phyloP scores from a whole-genome alignment of 2,113 vertebrate genomes.

The Myotis brandtii region DNA sequence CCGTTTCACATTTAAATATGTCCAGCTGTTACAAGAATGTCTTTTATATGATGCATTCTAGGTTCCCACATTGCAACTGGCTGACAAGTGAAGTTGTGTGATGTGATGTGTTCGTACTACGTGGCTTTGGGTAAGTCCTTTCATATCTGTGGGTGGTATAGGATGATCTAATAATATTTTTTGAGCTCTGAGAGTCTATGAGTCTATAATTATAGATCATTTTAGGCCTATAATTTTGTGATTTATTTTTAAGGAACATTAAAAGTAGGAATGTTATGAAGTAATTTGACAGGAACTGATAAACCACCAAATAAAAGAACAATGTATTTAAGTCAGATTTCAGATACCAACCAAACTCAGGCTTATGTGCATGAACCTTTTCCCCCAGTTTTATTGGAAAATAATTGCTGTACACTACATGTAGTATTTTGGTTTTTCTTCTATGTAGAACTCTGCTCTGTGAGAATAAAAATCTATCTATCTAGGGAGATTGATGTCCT shows the following conservation, averaged over 20 bases:
- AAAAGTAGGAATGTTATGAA: background rate
- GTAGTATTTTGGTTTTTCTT: slow-evolving; percentile 2
- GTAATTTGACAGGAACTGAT: slow-evolving; percentile 34
- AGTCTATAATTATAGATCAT: background rate
- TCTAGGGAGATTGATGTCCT: background rate
- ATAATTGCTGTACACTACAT: background rate
- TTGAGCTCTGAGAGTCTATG: background rate
- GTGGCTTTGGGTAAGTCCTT: background rate
- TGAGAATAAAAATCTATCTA: slow-evolving; percentile 20
- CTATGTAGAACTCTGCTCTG: background rate
- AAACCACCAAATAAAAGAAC: background rate
- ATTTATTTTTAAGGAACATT: slow-evolving; percentile 39
- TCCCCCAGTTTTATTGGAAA: background rate
- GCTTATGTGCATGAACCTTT: background rate
- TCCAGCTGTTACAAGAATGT: background rate
- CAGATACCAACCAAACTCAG: background rate
- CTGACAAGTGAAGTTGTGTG: background rate
- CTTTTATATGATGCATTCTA: background rate
- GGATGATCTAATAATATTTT: background rate
- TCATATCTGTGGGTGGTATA: background rate
- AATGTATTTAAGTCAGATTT: slow-evolving; percentile 20
- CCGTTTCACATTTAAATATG: slow-evolving; percentile 14
- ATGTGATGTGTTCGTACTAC: background rate
- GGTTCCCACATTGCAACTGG: background rate
- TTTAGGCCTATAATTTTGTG: slow-evolving; percentile 15